Evolutionary conservation across 1,140 invertebrate genomes (phyloP).

Genomic region (Trinorchestia longiramus): DNA sequence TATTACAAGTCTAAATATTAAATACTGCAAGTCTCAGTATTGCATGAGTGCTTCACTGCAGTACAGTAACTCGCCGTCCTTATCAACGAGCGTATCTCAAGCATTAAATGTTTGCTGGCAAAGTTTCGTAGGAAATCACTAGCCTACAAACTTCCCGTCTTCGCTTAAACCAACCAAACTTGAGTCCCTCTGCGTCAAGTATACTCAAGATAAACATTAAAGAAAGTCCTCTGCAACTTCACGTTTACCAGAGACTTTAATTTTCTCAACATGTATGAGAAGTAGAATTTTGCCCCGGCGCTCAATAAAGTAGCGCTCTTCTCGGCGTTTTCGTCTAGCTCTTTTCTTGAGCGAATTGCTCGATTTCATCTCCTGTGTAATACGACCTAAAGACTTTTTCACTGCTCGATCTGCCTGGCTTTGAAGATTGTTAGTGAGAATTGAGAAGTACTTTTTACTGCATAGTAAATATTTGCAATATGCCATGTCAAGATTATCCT

Average conservation of each 20-base stretch:
- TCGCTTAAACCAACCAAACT: conserved; percentile 55
- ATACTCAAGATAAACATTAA: conserved; percentile 50
- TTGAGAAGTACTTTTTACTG: neutral
- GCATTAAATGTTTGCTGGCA: conserved; percentile 47
- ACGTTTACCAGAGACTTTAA: conserved; percentile 50
- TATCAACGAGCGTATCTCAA: conserved; percentile 49
- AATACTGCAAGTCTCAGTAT: neutral
- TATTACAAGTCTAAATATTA: neutral
- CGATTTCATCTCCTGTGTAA: neutral
- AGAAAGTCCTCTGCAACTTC: conserved; percentile 40
- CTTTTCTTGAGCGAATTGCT: neutral
- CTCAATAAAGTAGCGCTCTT: neutral
- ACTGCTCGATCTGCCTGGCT: neutral
- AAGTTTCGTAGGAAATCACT: conserved; percentile 47
- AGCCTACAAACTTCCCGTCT: conserved; percentile 27
- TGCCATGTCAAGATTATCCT: neutral
- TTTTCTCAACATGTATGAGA: conserved; percentile 38
- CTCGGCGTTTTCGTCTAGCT: neutral
- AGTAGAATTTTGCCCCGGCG: neutral
- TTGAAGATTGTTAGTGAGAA: neutral
- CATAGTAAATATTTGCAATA: neutral
- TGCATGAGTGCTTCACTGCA: neutral
- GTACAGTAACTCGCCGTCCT: neutral
- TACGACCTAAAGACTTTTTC: neutral
- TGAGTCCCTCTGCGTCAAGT: conserved; percentile 27